Base-by-base conservation (phyloP, 1,140 invertebrate genomes). In the Drosophila mauritiana region DNA sequence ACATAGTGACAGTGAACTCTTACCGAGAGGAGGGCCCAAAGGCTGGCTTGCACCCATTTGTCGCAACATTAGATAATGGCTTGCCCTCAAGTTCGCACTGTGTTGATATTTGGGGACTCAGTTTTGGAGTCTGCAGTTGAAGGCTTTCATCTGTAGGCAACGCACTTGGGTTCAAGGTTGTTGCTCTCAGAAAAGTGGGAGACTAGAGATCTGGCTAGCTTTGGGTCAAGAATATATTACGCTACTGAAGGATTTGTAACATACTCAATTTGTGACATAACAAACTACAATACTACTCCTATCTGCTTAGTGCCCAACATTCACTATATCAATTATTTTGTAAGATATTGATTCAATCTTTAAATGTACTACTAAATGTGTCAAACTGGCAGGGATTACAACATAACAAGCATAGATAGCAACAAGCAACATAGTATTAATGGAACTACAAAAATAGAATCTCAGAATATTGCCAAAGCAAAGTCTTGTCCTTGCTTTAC, bases 1-100 rank as follows among this genome's bases (percentile, higher is more conserved):
- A 73, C 73, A 69, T 61, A 58, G 31, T 89, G 85, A 74, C 84
- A 89, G 73, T 89, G 84, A 89, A 90, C 84, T 69, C 55, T 51
- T 45, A 36, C 43, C 20, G 49, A 64, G 61, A 72, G 76, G 43
- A 58, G 42, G 49, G 49, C 37, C 46, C 20, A 55, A 36, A 48
- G 57, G 46, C 31, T 62, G 61, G 62, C 25, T 43, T 64, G 46
- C 45, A 46, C 67, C 45, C 45, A 69, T 73, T 88, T 45, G 70
- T 52, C 45, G 48, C 42, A 80, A 52, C 64, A 68, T 84, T 89
- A 80, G 84, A 73, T 89, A 84, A 88, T 73, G 48, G 42, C 49
- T 59, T 68, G 57, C 74, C 82, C 70, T 73, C 69, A 36, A 39
- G 51, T 45, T 61, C 27, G 48, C 36, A 8, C 27, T 67, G 49